Evolutionary conservation across 2,797 vertebrate species (phyloP), one percentile per base, ranked within the genome.

Genomic region (Pseudopleuronectes americanus): DNA sequence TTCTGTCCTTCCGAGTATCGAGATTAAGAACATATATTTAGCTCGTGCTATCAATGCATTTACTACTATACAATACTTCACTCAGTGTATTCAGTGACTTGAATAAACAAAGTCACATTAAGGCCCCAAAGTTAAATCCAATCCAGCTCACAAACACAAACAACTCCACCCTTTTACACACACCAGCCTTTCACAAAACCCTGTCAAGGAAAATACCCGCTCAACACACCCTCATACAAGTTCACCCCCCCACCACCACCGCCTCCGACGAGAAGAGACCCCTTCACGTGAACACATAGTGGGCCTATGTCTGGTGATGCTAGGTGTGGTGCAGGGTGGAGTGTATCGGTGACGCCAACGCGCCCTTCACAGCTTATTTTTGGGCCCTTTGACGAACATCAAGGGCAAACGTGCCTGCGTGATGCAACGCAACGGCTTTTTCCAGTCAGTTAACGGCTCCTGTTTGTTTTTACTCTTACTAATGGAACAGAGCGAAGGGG

Each of bases 391-490:
- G 71, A 79, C 59, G 60, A 77, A 87, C 84, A 85, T 86, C 84
- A 84, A 85, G 81, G 81, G 80, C 76, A 80, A 88, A 8, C 17
- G 43, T 87, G 85, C 55, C 80, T 74, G 79, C 79, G 85, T 91
- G 88, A 93, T 89, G 92, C 85, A 92, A 91, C 81, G 83, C 71
- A 43, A 71, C 41, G 53, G 77, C n/a, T 24, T 87, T 94, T 92
- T 91, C 87, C 88, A 91, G 84, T 90, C 81, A 64, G 86, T 89
- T 78, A 89, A 88, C 60, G 79, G 64, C 64, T 56, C 3, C 74
- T 93, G 91, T 94, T 93, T 94, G 90, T 94, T 93, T 92, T 92
- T 60, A 59, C 79, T 90, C 85, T 89, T 79, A 75, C 90, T 90
- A 85, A 90, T 83, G 84, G 90, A 92, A 89, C 76, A 55, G 79